phyloP scores from a whole-genome alignment of 1,140 invertebrate genomes.

The Gryon sp. region DNA sequence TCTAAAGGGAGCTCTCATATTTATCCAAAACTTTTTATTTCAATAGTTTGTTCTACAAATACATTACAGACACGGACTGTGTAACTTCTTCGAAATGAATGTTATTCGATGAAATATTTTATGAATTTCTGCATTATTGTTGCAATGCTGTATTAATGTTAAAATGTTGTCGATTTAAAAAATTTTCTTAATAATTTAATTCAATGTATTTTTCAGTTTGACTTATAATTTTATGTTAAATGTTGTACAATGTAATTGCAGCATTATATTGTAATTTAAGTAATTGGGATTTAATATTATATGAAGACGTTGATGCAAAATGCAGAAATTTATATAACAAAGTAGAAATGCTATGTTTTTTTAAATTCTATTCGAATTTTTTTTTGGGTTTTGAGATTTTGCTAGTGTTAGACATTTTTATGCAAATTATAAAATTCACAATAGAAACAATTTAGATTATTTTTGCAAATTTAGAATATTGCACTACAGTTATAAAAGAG shows the following conservation, averaged over 20 bases:
- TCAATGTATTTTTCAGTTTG: too few relatives aligned
- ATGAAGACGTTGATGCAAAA: too few relatives aligned
- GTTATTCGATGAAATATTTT: constrained; percentile 23
- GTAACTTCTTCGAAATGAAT: constrained; percentile 20
- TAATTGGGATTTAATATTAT: too few relatives aligned
- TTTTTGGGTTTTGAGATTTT: constrained; percentile 1
- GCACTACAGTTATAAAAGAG: too few relatives aligned
- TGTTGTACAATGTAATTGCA: too few relatives aligned
- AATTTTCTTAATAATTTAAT: too few relatives aligned
- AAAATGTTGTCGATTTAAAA: too few relatives aligned
- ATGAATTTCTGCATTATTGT: constrained; percentile 36
- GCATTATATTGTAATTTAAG: too few relatives aligned
- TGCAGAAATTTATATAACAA: constrained; percentile 22
- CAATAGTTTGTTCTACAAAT: constrained; percentile 35
- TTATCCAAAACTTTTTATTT: constrained; percentile 16
- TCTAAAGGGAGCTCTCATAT: constrained; percentile 39
- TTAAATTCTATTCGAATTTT: background rate
- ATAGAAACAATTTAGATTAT: constrained; percentile 23
- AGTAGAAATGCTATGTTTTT: constrained; percentile 15
- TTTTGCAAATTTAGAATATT: constrained; percentile 25
- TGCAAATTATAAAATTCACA: constrained; percentile 11
- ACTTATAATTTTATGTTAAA: too few relatives aligned
- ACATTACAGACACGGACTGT: constrained; percentile 16
- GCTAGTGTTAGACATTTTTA: constrained; percentile 17
- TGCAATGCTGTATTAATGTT: too few relatives aligned